phyloP scores from a whole-genome alignment of 2,888 invertebrate species.

The Galeopsomyia nigrocyanea region DNA sequence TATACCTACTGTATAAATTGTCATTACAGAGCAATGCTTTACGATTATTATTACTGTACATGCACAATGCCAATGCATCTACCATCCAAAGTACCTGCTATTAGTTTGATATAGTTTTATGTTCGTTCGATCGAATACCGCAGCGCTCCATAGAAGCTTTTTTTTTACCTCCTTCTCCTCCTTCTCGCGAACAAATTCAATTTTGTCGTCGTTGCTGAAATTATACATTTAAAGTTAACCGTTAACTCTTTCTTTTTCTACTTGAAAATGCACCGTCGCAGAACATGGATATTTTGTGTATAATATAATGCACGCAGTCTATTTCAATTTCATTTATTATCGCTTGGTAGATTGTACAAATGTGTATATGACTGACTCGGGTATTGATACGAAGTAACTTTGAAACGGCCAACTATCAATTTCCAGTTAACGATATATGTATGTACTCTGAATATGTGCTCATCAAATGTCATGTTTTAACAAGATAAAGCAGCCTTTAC shows the following conservation, averaged over 20 bases:
- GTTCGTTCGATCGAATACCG: background rate
- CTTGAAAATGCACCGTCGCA: no score
- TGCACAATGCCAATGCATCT: constrained; percentile 16
- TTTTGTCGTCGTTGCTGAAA: no score
- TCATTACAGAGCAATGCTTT: constrained; percentile 33
- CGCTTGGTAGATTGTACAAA: no score
- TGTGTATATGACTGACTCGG: background rate
- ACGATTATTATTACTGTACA: constrained; percentile 29
- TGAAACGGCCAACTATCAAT: constrained; percentile 24
- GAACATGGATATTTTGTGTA: no score
- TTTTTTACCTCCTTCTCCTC: no score
- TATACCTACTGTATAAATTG: constrained; percentile 21
- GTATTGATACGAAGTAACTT: constrained; percentile 8
- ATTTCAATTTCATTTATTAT: no score
- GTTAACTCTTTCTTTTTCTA: no score
- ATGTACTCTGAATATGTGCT: constrained; percentile 17
- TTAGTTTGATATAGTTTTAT: constrained; percentile 21
- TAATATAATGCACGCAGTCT: no score
- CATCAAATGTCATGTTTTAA: constrained; percentile 20
- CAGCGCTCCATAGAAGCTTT: no score
- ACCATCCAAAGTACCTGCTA: background rate
- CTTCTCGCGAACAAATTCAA: no score
- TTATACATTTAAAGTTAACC: no score
- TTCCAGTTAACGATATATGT: constrained; percentile 28
- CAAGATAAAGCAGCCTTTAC: constrained; percentile 7